phyloP scores from a whole-genome alignment of 2,888 invertebrate genomes.

The Beris chalybata region DNA sequence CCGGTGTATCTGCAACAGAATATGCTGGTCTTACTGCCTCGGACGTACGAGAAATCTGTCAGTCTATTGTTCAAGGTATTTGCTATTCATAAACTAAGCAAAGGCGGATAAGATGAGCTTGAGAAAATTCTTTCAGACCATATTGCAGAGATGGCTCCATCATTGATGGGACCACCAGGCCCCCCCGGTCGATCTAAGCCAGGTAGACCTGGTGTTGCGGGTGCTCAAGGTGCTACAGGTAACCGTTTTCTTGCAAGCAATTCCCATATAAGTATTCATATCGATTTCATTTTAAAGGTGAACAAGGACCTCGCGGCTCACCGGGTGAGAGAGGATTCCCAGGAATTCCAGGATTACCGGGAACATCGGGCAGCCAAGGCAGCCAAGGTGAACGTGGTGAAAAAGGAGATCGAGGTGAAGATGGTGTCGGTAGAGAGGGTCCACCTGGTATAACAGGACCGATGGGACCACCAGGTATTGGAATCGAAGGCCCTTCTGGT shows the following conservation, averaged over 20 bases:
- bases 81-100: not conserved
- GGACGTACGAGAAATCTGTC: constrained; percentile 80
- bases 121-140: constrained; percentile 62
- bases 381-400: constrained; percentile 64
- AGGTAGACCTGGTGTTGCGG: constrained; percentile 74
- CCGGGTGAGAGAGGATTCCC: constrained; percentile 72
- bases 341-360: constrained; percentile 71
- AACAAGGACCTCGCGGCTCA: constrained; percentile 60
- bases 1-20: constrained; percentile 48
- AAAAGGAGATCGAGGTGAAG: constrained; percentile 71
- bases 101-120: not conserved
- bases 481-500: constrained; percentile 68
- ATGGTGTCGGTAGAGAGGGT: constrained; percentile 75
- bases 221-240: constrained; percentile 61
- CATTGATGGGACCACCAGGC: constrained; percentile 66
- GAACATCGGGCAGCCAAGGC: constrained; percentile 62
- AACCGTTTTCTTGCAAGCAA: not conserved
- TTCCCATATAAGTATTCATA: not conserved
- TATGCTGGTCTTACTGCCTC: constrained; percentile 54
- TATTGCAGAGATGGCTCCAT: constrained; percentile 68
- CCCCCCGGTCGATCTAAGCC: constrained; percentile 67
- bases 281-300: constrained; percentile 53
- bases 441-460: constrained; percentile 70
- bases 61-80: constrained; percentile 71
- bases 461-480: constrained; percentile 70